These are phyloP conservation scores for Vulpes vulpes DNA, from an alignment of 2,113 vertebrate species.

Conservation along the genomic window DNA sequence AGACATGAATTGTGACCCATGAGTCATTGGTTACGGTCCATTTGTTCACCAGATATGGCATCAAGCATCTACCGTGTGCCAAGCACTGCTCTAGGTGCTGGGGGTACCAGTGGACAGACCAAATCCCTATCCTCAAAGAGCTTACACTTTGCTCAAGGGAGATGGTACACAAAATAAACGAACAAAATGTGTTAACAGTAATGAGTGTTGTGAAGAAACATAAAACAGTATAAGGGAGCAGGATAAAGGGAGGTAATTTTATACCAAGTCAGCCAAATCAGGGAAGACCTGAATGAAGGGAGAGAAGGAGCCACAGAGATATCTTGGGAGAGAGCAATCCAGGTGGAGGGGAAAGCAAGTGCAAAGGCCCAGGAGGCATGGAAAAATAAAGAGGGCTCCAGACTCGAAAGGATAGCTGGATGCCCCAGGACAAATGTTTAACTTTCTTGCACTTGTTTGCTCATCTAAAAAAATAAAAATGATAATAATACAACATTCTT, in stretches of 20 bases:
- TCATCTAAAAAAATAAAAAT: background rate
- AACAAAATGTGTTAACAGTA: background rate
- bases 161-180: background rate
- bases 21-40: background rate
- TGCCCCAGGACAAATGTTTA: background rate
- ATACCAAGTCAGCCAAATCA: background rate
- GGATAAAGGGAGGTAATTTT: background rate
- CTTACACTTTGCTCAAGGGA: background rate
- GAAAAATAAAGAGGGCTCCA: background rate
- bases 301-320: background rate
- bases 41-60: background rate
- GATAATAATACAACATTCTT: background rate
- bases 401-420: background rate
- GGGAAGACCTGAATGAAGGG: background rate
- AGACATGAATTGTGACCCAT: background rate
- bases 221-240: background rate
- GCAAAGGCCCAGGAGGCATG: background rate
- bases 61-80: background rate
- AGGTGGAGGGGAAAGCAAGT: background rate
- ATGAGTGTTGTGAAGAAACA: background rate
- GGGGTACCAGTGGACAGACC: background rate
- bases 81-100: background rate
- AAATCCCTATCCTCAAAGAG: background rate
- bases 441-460: background rate
- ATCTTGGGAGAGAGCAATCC: background rate